Evolutionary conservation across 2,113 vertebrate species (phyloP), one percentile per base, ranked within the genome.

Genomic region (Mus spicilegus): DNA sequence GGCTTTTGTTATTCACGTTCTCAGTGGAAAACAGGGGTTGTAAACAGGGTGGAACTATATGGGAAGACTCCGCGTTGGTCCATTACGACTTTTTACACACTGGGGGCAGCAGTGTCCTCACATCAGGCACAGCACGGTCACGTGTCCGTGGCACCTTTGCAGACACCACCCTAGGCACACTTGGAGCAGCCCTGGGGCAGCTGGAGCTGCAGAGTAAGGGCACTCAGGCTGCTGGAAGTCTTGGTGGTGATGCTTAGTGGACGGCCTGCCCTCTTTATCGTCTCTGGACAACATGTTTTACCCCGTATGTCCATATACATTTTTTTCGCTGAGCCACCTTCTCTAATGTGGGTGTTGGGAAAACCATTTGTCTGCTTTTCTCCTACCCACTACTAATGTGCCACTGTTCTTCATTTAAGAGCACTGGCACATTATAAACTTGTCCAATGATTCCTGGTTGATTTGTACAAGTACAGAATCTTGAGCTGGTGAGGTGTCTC

Each of bases 161-260:
- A 99, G 90, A 99, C 90, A 33, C 98, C 99, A 67, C 99, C 99
- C 76, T 98, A 98, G 73, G 98, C 98, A 7, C 94, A 90, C 17
- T 96, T 30, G 30, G 98, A 98, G 9, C 98, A 99, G 70, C 97
- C 98, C 0, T 14, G 1, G 82, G 39, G 39, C 46, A 99, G 30
- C 26, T 2, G n/a, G 16, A 69, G 26, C 12, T 26, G 6, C 2
- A 2, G 70, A 12, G 65, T 10, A 9, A 36, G 3, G 0, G 3
- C n/a, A 3, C 67, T 19, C 5, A 0, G 12, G 61, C 49, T 33
- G 17, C 76, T n/a, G 63, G 67, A 14, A 33, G 24, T 14, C 13
- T 4, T 75, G 69, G 5, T 75, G 86, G 63, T 3, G 63, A 65
- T 65, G 63, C 24, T 10, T 65, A 65, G 61, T 9, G 9, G 9